Base-by-base conservation (phyloP, 2,113 vertebrate genomes). In the Falco punctatus region DNA sequence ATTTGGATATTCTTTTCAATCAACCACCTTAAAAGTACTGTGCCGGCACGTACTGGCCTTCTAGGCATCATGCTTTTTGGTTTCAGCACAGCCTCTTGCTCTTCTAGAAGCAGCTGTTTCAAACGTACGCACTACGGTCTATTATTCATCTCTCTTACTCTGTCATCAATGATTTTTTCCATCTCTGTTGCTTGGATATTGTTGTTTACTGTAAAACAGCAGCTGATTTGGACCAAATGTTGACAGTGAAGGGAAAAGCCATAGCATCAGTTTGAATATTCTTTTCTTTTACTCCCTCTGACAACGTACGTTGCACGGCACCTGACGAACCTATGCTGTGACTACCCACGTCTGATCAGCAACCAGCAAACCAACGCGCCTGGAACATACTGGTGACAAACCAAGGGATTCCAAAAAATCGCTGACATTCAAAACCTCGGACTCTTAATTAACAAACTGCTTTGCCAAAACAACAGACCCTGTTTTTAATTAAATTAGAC, bases 251-350 rank as follows among this genome's bases (percentile, higher is more conserved):
- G 72, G 44, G 58, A 86, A 75, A 86, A 89, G n/a, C 14, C 49
- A 12, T 0, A 15, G 51, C 62, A 32, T 11, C 16, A 49, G 5
- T 26, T 49, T 14, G 55, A 66, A 46, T 23, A 49, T 21, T 38
- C 16, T 38, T 35, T 46, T 22, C 13, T 65, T 54, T 48, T 14
- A 9, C 7, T 13, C 13, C 1, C 21, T 73, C 79, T 49, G 54
- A 80, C 30, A 40, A 22, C 35, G 18, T 17, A 10, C 0, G 2
- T 5, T 22, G 30, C 13, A 16, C 15, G 28, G 30, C 66, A 84
- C 38, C 52, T 15, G 30, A 49, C 0, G 46, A 32, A 28, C 15
- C 54, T 4, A 14, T 5, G 1, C 28, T 1, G 55, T 0, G 3
- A 27, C 38, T 4, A 6, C 49, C 13, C 71, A 16, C 2, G 2